Base-by-base conservation (phyloP, 2,888 invertebrate genomes). In the Sarcophaga rosellei region DNA sequence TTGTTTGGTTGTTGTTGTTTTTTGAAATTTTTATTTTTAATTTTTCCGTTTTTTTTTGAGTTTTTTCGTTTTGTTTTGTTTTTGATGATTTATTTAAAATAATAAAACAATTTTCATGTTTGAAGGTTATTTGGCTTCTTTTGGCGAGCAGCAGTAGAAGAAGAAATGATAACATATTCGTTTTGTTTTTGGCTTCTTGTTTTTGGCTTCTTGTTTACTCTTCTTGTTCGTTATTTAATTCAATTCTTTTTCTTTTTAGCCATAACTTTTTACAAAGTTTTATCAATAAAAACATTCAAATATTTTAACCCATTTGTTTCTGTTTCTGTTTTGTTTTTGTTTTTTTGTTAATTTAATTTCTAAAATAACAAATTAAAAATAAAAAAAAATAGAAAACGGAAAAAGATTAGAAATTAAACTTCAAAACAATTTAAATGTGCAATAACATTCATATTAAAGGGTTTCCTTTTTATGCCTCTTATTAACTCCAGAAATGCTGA, bases 101-200 rank as follows among this genome's bases (percentile, higher is more conserved):
- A 88, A 82, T 81, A 84, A 88, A 88, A 87, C 85, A 86, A 88
- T 87, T 87, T 88, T 87, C 86, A 88, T 87, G 88, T 89, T 88
- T 88, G 87, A 87, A 84, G 86, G 88, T 88, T 88, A 84, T 87
- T 84, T 81, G 83, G 86, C 75, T 87, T 86, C 85, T 87, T 81
- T 82, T 59, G 82, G 85, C 79, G 72, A 86, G 4, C 15, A 15
- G 53, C 12, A 53, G 53, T 1, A 53, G 10, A 15, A 47, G 47
- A 53, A 77, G 81, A 75, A 84, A 75, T 84, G 86, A 86, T 86
- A 86, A 84, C 81, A 84, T 82, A 76, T 76, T 77, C 59, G 77
- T 81, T 57, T 70, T 76, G 44, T 59, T 17, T 53, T 53, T 53
- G 53, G 15, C 45, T 47, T 79, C n/a, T n/a, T 79, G 72, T 53